Conservation (phyloP, 2,797 vertebrate species). For the Leptatherina wallacei region DNA sequence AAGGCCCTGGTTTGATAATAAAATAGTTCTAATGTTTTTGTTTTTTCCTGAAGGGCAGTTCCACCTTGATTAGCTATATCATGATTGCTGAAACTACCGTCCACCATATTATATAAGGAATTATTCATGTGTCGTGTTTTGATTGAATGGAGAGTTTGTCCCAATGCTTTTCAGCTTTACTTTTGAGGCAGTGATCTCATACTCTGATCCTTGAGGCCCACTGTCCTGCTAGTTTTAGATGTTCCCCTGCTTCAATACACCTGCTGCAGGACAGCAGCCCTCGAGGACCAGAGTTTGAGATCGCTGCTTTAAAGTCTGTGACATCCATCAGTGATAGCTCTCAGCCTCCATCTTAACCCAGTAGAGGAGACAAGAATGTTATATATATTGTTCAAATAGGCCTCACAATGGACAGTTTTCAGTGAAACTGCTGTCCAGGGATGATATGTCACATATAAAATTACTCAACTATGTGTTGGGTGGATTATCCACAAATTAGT, state of each 20-base stretch:
- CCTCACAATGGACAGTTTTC: background rate
- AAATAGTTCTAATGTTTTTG: constrained; percentile 3
- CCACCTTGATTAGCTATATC: background rate
- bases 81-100: background rate
- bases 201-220: too few relatives aligned
- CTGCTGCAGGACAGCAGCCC: background rate
- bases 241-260: background rate
- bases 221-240: too few relatives aligned
- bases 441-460: background rate
- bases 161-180: background rate
- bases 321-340: background rate
- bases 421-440: background rate
- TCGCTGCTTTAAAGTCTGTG: background rate
- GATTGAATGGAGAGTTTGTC: background rate
- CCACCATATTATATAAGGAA: background rate
- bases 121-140: background rate
- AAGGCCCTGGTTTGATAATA: constrained; percentile 22
- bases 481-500: background rate
- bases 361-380: background rate
- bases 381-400: background rate
- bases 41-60: background rate
- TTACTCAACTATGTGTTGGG: background rate
- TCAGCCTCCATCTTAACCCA: background rate
- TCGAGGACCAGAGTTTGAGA: background rate
- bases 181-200: too few relatives aligned